Evolutionary conservation across 2,797 vertebrate genomes (phyloP), one percentile per base, ranked within the genome.

Genomic region (Bradypodion ventrale): DNA sequence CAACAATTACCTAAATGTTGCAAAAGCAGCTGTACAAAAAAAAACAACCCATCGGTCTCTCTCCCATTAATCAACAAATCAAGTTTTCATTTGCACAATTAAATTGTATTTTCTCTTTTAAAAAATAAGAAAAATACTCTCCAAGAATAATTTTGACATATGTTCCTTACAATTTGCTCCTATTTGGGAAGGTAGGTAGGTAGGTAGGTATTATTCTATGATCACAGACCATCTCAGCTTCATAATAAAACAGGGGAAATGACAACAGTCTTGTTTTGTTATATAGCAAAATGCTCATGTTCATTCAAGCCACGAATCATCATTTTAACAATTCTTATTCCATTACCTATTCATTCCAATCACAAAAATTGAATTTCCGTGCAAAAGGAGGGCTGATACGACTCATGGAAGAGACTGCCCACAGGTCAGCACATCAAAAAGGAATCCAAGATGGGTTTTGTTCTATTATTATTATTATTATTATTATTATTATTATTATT

Each of bases 11-110:
- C 92, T 88, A 87, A 42, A 40, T 84, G 88, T 92, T 93, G 87
- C 92, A 9, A 91, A 90, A 85, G 93, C 93, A 94, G 93, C 93
- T 92, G 89, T 84, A 93, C 84, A 90, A 93, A 93, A 91, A 93
- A 89, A 87, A 90, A n/a, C n/a, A n/a, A n/a, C n/a, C 92, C 91
- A 93, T 93, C 85, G 6, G 29, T 95, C 93, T 90, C 88, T 92
- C 94, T 92, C 95, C 92, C 93, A 92, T 93, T 89, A 95, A 95
- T 92, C 92, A 92, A 96, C 93, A 95, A 93, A 94, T 91, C 89
- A 69, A 91, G 75, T 94, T 96, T 93, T 94, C 93, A 92, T 94
- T 93, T 93, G 93, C 92, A 56, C 52, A 92, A 95, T 93, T 90
- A 92, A 87, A 52, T 89, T 90, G 85, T 85, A 15, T 89, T 79